Conservation (phyloP, 2,113 vertebrate genomes). For the Colossoma macropomum region DNA sequence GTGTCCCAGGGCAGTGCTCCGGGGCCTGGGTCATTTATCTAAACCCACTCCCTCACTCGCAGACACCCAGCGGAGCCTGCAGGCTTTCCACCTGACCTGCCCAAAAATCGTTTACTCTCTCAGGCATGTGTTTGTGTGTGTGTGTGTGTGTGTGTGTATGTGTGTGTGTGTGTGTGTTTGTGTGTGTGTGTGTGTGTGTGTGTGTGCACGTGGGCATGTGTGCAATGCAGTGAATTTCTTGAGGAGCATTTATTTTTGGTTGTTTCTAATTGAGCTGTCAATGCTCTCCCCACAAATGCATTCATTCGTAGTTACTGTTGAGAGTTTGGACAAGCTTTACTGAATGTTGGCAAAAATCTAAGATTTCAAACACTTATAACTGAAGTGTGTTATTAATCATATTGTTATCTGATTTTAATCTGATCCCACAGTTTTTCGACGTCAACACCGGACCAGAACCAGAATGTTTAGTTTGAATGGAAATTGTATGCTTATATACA, state of each 20-base stretch:
- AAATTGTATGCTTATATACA: too few species aligned
- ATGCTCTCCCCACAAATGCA: neutral
- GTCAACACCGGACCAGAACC: too few species aligned
- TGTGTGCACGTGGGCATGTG: neutral
- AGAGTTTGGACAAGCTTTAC: neutral
- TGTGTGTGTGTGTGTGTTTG: too few species aligned
- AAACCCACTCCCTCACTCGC: conserved; percentile 69
- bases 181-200: neutral
- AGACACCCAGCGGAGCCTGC: conserved; percentile 41
- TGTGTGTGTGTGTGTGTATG: neutral
- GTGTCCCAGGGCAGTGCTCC: conserved; percentile 76
- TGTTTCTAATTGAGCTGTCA: neutral
- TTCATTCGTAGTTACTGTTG: neutral
- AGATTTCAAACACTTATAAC: too few species aligned
- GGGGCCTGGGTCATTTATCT: conserved; percentile 74
- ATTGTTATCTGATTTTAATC: too few species aligned
- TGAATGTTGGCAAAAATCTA: neutral
- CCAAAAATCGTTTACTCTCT: conserved; percentile 47
- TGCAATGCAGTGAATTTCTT: neutral
- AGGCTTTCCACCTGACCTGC: conserved; percentile 49
- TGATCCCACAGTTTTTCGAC: too few species aligned
- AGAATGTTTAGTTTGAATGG: too few species aligned
- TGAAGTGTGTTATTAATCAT: too few species aligned
- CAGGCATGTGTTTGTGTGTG: conserved; percentile 2
- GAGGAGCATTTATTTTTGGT: neutral